phyloP scores from a whole-genome alignment of 2,113 vertebrate genomes.

The Pimephales promelas region DNA sequence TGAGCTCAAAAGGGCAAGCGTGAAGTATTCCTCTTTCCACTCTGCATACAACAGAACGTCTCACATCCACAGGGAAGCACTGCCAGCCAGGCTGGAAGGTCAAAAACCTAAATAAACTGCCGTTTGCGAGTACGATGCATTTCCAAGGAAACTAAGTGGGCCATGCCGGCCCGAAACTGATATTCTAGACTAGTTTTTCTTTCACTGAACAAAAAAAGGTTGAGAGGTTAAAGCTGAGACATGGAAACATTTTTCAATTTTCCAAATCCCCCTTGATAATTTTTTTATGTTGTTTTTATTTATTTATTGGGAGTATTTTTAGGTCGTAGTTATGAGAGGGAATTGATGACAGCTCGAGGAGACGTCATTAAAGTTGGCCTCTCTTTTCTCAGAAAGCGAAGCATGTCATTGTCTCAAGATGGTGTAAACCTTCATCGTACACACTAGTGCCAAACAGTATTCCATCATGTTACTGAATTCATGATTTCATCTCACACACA shows the following conservation, averaged over 20 bases:
- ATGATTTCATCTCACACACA: slow-evolving; percentile 41
- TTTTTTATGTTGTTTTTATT: slow-evolving; percentile 56
- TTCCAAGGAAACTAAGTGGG: slow-evolving; percentile 48
- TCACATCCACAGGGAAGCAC: slow-evolving; percentile 4
- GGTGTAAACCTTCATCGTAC: slow-evolving; percentile 30
- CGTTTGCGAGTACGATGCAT: slow-evolving; percentile 27
- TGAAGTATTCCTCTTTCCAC: slow-evolving; percentile 48
- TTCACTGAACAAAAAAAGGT: slow-evolving; percentile 60
- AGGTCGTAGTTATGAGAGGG: slow-evolving; percentile 54
- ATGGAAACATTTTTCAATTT: slow-evolving; percentile 64
- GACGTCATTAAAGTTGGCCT: slow-evolving; percentile 35
- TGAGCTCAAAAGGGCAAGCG: slow-evolving; percentile 31
- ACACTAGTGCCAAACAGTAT: slow-evolving; percentile 37
- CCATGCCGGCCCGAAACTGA: slow-evolving; percentile 20
- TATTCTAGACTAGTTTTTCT: slow-evolving; percentile 47
- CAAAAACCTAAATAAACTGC: slow-evolving; percentile 55
- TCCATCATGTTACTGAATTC: slow-evolving; percentile 21
- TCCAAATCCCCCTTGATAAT: slow-evolving; percentile 56
- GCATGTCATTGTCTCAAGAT: slow-evolving; percentile 39
- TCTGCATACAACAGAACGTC: slow-evolving; percentile 30
- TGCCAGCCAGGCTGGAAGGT: slow-evolving; percentile 33
- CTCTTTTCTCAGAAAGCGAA: slow-evolving; percentile 40
- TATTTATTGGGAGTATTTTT: slow-evolving; percentile 57
- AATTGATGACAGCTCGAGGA: slow-evolving; percentile 43
- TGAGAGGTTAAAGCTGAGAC: slow-evolving; percentile 55